Evolutionary conservation across 2,113 vertebrate genomes (phyloP), one percentile per base, ranked within the genome.

Genomic region (Gallinago undulata): DNA sequence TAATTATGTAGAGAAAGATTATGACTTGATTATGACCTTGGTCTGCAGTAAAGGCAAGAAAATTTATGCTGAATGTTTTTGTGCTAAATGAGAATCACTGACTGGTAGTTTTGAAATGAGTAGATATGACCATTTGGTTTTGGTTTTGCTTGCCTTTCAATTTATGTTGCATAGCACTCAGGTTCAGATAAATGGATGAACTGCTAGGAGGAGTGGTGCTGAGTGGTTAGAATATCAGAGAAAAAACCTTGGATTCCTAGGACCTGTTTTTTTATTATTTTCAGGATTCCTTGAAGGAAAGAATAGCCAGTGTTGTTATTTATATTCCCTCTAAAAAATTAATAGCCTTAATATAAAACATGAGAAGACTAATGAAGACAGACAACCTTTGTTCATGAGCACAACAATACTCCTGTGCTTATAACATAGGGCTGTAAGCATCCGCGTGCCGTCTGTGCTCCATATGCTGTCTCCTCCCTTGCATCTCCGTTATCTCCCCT

Each of bases 11-110:
- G 72, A 78, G 79, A 80, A 88, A 88, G 64, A 84, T 62, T 86
- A 78, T 82, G 68, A 91, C 39, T 94, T 87, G 79, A 93, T 94
- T 89, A 91, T 91, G 92, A 88, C 41, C 35, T 84, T 93, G 69
- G 37, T 94, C 60, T 83, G 55, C 64, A 75, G 37, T 48, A 94
- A 62, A 87, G 67, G n/a, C 50, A 76, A 90, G 67, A 74, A 90
- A 75, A 90, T 63, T 41, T 86, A 55, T 82, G 28, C 66, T 11
- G 23, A 94, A 72, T 80, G 33, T 11, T 68, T 91, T 57, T 76
- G 28, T 87, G 23, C 18, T 75, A 56, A 66, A 81, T 69, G 30
- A 90, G 30, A 93, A n/a, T 57, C 56, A 45, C 41, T 81, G 41
- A 28, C 89, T 84, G 19, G 31, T 79, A 88, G 19, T 9, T 83